Evolutionary conservation across 2,113 vertebrate genomes (phyloP).

Genomic region (Procapra przewalskii): DNA sequence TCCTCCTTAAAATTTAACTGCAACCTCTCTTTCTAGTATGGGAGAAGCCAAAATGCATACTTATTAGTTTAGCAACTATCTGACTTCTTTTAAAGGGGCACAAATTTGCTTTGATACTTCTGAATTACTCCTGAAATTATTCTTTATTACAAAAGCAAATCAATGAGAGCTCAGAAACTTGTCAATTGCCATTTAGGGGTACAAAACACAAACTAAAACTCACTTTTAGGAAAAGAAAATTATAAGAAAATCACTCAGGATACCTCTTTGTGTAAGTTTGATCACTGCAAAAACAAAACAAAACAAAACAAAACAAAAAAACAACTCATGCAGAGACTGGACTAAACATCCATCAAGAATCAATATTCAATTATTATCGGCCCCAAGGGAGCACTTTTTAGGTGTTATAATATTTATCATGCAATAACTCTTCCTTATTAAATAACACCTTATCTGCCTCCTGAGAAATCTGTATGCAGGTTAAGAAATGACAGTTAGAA

Average conservation of each 20-base stretch:
- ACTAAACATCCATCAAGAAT: background rate
- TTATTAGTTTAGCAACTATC: background rate
- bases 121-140: slow-evolving; percentile 53
- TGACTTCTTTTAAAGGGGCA: background rate
- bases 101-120: background rate
- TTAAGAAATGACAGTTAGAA: background rate
- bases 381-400: background rate
- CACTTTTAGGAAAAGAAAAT: background rate
- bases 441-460: background rate
- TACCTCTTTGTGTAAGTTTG: background rate
- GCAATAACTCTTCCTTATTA: background rate
- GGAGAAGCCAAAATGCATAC: background rate
- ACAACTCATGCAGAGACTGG: background rate
- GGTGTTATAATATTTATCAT: background rate
- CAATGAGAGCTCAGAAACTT: background rate
- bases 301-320: background rate
- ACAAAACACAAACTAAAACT: background rate
- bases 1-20: background rate
- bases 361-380: background rate
- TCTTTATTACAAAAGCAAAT: background rate
- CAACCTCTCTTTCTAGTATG: background rate
- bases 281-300: background rate
- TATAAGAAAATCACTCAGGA: background rate
- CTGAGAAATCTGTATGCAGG: background rate
- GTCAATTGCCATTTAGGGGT: background rate